Conservation (phyloP, 1,140 invertebrate genomes). For the Drosophila neocordata region DNA sequence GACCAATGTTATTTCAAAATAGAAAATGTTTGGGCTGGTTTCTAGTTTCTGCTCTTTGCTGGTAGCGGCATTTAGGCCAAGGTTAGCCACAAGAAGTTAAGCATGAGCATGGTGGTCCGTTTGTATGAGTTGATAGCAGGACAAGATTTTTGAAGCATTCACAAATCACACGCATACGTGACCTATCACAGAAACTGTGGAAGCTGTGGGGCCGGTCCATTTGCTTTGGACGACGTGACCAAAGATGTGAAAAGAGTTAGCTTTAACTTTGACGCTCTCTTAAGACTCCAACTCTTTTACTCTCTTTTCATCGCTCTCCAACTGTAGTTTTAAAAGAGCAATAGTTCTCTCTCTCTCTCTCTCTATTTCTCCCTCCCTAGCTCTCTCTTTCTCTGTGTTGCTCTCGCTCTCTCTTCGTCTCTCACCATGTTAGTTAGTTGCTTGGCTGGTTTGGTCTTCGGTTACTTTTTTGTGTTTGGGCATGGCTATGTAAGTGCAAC, state of each 20-base stretch:
- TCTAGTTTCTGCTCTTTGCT: conserved; percentile 5
- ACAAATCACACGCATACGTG: conserved; percentile 72
- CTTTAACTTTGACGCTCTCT: conserved; percentile 2
- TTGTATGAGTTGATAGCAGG: conserved; percentile 48
- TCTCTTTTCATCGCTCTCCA: no score
- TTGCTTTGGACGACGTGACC: conserved; percentile 44
- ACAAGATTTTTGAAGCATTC: conserved; percentile 53
- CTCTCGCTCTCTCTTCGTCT: conserved; percentile 12
- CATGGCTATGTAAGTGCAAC: conserved; percentile 67
- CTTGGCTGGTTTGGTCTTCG: conserved; percentile 18
- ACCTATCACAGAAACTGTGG: conserved; percentile 41
- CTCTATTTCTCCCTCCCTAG: conserved; percentile 9
- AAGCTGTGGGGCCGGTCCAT: conserved; percentile 1
- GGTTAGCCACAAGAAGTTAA: conserved; percentile 62
- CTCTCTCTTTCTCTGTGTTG: conserved; percentile 5
- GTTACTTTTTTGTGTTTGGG: conserved; percentile 40
- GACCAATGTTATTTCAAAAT: neutral
- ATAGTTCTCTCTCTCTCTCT: conserved; percentile 14
- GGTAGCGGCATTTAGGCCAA: conserved; percentile 60
- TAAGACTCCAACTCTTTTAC: conserved; percentile 17
- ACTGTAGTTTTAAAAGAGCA: no score
- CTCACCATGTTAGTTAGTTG: neutral
- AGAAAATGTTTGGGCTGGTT: neutral
- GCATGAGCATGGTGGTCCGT: conserved; percentile 23
- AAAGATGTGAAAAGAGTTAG: conserved; percentile 36